Conservation (phyloP, 2,113 vertebrate genomes). For the Struthidea cinerea region DNA sequence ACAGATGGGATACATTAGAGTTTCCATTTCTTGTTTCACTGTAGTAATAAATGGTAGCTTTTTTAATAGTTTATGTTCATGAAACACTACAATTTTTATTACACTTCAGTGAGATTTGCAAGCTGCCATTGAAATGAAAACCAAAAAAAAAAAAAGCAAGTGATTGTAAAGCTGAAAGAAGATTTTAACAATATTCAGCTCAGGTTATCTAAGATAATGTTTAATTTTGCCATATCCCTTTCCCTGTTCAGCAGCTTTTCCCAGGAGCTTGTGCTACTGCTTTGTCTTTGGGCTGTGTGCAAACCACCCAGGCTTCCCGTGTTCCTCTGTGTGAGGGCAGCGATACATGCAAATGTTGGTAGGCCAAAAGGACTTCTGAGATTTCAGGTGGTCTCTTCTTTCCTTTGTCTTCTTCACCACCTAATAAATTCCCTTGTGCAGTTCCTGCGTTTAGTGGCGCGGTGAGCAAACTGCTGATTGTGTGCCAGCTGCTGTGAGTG, state of each 20-base stretch:
- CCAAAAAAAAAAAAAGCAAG: not conserved
- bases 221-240: not conserved
- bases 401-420: not conserved
- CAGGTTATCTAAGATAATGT: not conserved
- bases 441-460: not conserved
- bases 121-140: not conserved
- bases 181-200: not conserved
- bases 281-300: not conserved
- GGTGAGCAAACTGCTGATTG: not conserved
- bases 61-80: not conserved
- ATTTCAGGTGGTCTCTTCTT: not conserved
- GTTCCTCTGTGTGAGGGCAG: not conserved
- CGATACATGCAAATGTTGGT: rapidly evolving
- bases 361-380: not conserved
- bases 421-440: rapidly evolving
- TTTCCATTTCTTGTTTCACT: not conserved
- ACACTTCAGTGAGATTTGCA: not conserved
- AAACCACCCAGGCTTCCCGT: rapidly evolving
- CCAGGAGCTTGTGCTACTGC: not conserved
- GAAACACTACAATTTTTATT: not conserved
- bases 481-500: not conserved
- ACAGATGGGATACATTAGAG: not conserved
- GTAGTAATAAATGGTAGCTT: not conserved
- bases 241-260: not conserved
- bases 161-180: not conserved